A percentile compares a stretch with the other conserved stretches of the same genome.
Conservation (phyloP, 2,888 invertebrate species). For the Oithona nana region DNA sequence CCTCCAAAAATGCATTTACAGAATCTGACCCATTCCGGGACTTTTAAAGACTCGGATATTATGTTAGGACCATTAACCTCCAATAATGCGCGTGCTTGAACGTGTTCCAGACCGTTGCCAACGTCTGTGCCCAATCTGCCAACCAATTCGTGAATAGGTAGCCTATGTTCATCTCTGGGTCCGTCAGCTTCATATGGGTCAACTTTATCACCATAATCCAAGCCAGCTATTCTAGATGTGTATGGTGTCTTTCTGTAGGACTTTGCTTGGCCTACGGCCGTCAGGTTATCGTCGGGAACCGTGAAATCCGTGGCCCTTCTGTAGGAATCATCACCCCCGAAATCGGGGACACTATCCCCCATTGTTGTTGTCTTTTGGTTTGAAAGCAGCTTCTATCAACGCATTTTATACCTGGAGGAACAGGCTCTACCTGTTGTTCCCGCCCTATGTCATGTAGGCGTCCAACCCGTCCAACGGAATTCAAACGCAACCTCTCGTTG, state of each 20-base stretch:
- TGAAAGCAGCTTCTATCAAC: neutral
- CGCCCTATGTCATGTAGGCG: too few relatives aligned
- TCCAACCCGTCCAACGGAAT: too few relatives aligned
- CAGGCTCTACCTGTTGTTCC: neutral
- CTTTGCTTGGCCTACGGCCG: slow-evolving; percentile 2
- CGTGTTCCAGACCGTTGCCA: neutral
- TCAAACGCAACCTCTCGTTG: too few relatives aligned
- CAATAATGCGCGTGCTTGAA: neutral
- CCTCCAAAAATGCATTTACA: slow-evolving; percentile 14
- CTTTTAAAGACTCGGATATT: neutral
- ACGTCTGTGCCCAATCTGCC: slow-evolving; percentile 1
- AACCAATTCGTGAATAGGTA: slow-evolving; percentile 2
- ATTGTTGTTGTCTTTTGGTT: too few relatives aligned
- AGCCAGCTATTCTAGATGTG: neutral
- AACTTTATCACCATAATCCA: neutral
- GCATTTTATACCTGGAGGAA: neutral
- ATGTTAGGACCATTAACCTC: slow-evolving; percentile 8
- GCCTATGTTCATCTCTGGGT: slow-evolving; percentile 1
- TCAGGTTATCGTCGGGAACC: slow-evolving; percentile 5
- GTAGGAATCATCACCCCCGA: slow-evolving; percentile 8
- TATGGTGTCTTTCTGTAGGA: slow-evolving; percentile 13
- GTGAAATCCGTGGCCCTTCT: neutral
- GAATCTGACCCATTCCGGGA: slow-evolving; percentile 14
- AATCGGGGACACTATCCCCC: neutral
- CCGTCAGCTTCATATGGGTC: neutral